Conservation (phyloP, 2,113 vertebrate genomes). For the Pelvicachromis taeniatus region DNA sequence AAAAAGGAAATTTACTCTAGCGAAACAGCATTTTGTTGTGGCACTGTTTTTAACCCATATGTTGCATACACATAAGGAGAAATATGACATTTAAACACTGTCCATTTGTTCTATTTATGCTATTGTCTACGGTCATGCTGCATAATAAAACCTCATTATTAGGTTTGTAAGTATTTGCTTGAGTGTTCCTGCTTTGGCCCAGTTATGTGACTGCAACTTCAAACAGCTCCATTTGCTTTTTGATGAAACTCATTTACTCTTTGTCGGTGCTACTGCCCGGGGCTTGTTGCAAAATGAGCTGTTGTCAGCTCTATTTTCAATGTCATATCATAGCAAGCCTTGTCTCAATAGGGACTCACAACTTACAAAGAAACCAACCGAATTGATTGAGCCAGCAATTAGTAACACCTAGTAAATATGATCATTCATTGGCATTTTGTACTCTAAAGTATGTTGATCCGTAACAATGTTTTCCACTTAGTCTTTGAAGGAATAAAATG, state of each 20-base stretch:
- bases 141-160: slow-evolving; percentile 35
- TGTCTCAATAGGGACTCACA: slow-evolving; percentile 4
- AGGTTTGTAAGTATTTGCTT: slow-evolving; percentile 40
- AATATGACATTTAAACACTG: slow-evolving; percentile 26
- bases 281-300: slow-evolving; percentile 51
- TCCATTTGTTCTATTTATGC: slow-evolving; percentile 1
- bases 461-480: not conserved
- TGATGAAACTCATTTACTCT: slow-evolving; percentile 64
- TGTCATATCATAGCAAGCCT: slow-evolving; percentile 17
- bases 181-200: slow-evolving; percentile 21
- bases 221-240: slow-evolving; percentile 42
- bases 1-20: not conserved
- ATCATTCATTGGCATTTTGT: not conserved
- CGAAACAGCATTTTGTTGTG: not conserved
- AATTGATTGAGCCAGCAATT: slow-evolving; percentile 1
- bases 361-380: not conserved
- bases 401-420: not conserved
- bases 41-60: not conserved
- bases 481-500: not conserved
- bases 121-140: slow-evolving; percentile 7
- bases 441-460: not conserved
- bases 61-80: not conserved
- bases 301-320: slow-evolving; percentile 50
- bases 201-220: slow-evolving; percentile 49
- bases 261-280: slow-evolving; percentile 30